Base-by-base conservation (phyloP, 2,113 vertebrate species). In the Sisor rabdophorus region DNA sequence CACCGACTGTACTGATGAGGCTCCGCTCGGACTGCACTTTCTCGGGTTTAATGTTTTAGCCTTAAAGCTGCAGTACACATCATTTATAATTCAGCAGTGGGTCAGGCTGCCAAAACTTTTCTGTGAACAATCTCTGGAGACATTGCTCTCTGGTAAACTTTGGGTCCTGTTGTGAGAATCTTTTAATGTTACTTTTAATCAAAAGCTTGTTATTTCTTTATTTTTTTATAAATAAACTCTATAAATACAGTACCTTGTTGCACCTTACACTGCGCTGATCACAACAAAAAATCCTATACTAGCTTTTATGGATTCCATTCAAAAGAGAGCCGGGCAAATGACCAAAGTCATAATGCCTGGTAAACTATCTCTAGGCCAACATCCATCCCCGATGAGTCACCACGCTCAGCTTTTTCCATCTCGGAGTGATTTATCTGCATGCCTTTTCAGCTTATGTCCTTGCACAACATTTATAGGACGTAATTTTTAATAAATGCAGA, bases 21-120 rank as follows among this genome's bases (percentile, higher is more conserved):
- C 15, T 28, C 44, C n/a, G 28, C 44, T 28, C 44, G 48, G 44
- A 47, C 40, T 47, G 20, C n/a, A 44, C 20, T 22, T 65, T 64
- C 32, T n/a, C 22, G 47, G 47, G 63, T 17, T 67, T 24, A 24
- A 47, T 67, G 36, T 24, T 52, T 55, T 65, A 63, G 47, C 50
- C 48, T 58, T 52, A 75, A 71, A 75, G 26, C 48, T 65, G 32
- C 40, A 77, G 44, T 28, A 50, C 2, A 17, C 20, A 12, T 52
- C 40, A 81, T 81, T 78, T 73, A 75, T 81, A 75, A 81, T 79
- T 81, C 72, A 79, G 28, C 20, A 71, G 19, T 44, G 53, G 71
- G 22, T 81, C 50, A 71, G 80, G 26, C 73, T 78, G 60, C 71
- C 71, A 74, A 65, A 71, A 65, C 13, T 68, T 63, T 54, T 70